Conservation (phyloP, 1,140 invertebrate species). For the Drosophila ercepeae region DNA sequence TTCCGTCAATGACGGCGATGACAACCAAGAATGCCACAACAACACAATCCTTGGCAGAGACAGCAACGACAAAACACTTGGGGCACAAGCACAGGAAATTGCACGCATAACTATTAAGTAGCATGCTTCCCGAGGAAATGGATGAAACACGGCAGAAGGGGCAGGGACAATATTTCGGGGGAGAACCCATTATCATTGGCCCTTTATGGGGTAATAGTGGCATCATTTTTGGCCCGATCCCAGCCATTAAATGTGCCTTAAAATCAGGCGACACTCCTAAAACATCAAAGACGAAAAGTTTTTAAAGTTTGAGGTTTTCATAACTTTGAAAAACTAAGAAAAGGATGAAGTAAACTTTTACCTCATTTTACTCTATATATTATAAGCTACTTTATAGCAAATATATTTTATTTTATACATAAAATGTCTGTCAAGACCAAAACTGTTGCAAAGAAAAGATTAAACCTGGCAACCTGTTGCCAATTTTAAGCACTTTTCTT, state of each 20-base stretch:
- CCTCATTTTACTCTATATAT: background rate
- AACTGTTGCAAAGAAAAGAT: background rate
- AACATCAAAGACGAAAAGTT: constrained; percentile 9
- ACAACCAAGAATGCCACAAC: constrained; percentile 37
- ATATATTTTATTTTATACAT: background rate
- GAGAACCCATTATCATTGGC: constrained; percentile 61
- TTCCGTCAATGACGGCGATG: constrained; percentile 19
- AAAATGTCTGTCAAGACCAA: no score
- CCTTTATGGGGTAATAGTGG: constrained; percentile 29
- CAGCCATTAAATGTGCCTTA: constrained; percentile 57
- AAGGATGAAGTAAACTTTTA: background rate
- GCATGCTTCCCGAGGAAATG: constrained; percentile 45
- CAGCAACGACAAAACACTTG: constrained; percentile 57
- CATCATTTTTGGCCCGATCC: constrained; percentile 16
- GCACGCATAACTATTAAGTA: constrained; percentile 80
- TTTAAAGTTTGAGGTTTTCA: constrained; percentile 4
- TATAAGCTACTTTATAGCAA: background rate
- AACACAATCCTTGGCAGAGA: constrained; percentile 6
- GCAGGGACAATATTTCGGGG: background rate
- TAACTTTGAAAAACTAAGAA: background rate
- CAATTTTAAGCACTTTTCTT: constrained; percentile 9
- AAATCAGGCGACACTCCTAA: constrained; percentile 21
- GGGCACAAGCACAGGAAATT: constrained; percentile 72
- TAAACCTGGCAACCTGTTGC: constrained; percentile 60
- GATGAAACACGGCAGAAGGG: background rate